These are phyloP conservation scores for Drosophila sordidula DNA, from an alignment of 2,888 invertebrate genomes.

Conservation along the genomic window DNA sequence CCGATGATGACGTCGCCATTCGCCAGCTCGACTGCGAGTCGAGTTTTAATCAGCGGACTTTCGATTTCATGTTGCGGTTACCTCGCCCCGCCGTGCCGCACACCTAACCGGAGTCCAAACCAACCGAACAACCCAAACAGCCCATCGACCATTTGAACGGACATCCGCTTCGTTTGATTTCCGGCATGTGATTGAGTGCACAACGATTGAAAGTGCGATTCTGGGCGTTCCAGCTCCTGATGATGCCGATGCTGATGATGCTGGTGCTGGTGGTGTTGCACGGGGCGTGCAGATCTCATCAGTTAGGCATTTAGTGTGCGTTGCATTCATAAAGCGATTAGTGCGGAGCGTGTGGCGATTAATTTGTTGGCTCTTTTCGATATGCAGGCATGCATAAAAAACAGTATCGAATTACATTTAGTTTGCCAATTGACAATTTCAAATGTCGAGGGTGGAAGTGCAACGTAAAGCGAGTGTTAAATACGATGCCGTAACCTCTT, in stretches of 20 bases:
- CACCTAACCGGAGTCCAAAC: neutral
- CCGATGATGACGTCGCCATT: conserved; percentile 7
- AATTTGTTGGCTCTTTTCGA: conserved; percentile 61
- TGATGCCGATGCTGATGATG: conserved; percentile 20
- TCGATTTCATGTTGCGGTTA: conserved; percentile 77
- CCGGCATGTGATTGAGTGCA: conserved; percentile 79
- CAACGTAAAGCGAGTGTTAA: neutral
- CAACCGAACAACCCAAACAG: conserved; percentile 16
- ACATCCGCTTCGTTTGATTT: conserved; percentile 79
- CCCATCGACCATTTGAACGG: conserved; percentile 70
- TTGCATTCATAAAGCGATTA: conserved; percentile 69
- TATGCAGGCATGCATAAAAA: conserved; percentile 59
- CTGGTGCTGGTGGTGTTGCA: conserved; percentile 17
- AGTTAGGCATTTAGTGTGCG: conserved; percentile 48
- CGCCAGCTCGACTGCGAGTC: conserved; percentile 43
- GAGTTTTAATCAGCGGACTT: conserved; percentile 78
- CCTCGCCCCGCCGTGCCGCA: neutral
- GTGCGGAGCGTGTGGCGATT: conserved; percentile 71
- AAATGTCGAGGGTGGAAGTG: neutral
- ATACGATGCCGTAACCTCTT: neutral
- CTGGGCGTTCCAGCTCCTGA: conserved; percentile 22
- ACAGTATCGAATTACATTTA: conserved; percentile 61
- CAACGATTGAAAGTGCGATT: conserved; percentile 57
- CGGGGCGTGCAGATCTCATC: conserved; percentile 52
- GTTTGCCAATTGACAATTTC: conserved; percentile 32